Evolutionary conservation across 1,140 invertebrate species (phyloP), one percentile per base, ranked within the genome.

Genomic region (Orius laevigatus): DNA sequence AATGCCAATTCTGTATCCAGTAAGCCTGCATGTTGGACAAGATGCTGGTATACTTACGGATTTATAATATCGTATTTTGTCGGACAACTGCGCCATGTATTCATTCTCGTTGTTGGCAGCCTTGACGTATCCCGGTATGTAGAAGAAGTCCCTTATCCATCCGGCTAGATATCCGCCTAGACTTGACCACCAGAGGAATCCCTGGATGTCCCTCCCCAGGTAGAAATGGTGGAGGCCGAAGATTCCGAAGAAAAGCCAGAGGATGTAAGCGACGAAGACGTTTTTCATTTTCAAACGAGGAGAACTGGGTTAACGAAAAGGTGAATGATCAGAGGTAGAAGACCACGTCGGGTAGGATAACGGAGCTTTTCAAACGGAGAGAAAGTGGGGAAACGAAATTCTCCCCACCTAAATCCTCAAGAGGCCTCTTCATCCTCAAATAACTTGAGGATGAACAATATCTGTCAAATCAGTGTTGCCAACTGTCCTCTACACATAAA

Each of bases 171-270:
- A 88, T 3, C 89, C 90, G 11, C 88, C 91, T 8, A 87, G 65
- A 1, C 85, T 86, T 41, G 76, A 78, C 70, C 82, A 84, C 75
- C 84, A 90, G 0, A 92, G 67, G 59, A 95, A 84, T 0, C 84
- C 90, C 58, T 97, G 91, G n/a, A 76, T 70, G 62, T 94, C 87
- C 48, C 91, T 66, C 39, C 76, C 73, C 38, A 96, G 66, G 62
- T 96, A 96, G 58, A 94, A 74, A 62, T 94, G 88, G 67, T 97
- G 92, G 1, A 88, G 63, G 1, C 91, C 90, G 54, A 87, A 79
- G 55, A 84, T 66, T 8, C 90, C 91, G 32, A 86, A 85, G 52
- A 89, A 70, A 0, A 90, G 58, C 90, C 90, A 94, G 12, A 85
- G 66, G 12, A 93, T 36, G 62, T 91, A 92, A 0, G 89, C 74